Evolutionary conservation across 2,797 vertebrate genomes (phyloP).

Genomic region (Cephalopachus bancanus): DNA sequence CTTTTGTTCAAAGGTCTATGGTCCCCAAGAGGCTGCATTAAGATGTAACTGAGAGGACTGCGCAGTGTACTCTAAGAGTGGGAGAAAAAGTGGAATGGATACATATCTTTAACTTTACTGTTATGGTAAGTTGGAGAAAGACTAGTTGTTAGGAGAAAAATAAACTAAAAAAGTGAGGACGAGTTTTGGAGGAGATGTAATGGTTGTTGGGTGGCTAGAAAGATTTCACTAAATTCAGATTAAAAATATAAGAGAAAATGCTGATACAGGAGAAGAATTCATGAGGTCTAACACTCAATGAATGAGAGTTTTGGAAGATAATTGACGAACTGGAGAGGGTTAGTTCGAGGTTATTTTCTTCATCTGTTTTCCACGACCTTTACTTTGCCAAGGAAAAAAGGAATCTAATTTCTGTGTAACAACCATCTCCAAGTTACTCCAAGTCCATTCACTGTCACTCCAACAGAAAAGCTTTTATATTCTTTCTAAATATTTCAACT

Average conservation of each 20-base stretch:
- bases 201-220: neutral
- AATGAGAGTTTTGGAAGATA: neutral
- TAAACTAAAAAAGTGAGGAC: neutral
- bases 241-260: slow-evolving; percentile 49
- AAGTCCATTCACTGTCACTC: neutral
- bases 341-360: slow-evolving; percentile 44
- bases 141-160: neutral
- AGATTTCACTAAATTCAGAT: neutral
- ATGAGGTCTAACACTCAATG: neutral
- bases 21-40: neutral
- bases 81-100: neutral
- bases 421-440: neutral
- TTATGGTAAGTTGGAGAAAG: slow-evolving; percentile 19
- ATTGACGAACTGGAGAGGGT: neutral
- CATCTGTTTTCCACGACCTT: slow-evolving; percentile 28
- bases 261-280: neutral
- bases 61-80: neutral
- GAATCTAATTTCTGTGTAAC: neutral
- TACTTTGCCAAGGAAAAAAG: neutral
- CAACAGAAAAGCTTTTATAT: slow-evolving; percentile 6
- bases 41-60: neutral
- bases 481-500: slow-evolving; percentile 52
- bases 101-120: neutral
- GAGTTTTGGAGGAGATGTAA: neutral
- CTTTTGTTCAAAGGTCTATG: neutral